A percentile compares a stretch with the other conserved stretches of the same genome.
These are phyloP conservation scores for Sapayoa aenigma DNA, from an alignment of 2,113 vertebrate species.

Conservation along the genomic window DNA sequence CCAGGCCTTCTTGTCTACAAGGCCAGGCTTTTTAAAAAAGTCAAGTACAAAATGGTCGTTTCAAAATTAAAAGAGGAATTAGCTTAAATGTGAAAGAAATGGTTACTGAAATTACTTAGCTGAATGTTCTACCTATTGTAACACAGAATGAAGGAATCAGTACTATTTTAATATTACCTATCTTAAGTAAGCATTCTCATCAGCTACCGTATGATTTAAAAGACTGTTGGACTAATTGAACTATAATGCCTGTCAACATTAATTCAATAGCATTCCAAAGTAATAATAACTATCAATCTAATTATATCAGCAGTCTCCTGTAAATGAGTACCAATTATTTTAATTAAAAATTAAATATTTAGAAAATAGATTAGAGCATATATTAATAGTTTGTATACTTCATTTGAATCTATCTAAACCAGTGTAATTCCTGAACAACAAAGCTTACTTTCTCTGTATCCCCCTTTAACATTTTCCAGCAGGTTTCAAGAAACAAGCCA, in stretches of 20 bases:
- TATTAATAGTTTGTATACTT: constrained; percentile 32
- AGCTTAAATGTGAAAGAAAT: background rate
- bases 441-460: background rate
- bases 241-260: constrained; percentile 23
- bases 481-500: background rate
- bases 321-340: constrained; percentile 52
- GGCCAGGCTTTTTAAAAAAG: background rate
- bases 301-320: constrained; percentile 45
- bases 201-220: background rate
- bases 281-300: constrained; percentile 61
- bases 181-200: background rate
- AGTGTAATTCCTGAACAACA: constrained; percentile 4
- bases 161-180: background rate
- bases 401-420: constrained; percentile 27
- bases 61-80: background rate
- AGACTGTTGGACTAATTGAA: constrained; percentile 8
- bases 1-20: background rate
- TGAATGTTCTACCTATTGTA: background rate
- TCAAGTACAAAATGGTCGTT: background rate
- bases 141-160: background rate
- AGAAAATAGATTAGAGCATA: constrained; percentile 43
- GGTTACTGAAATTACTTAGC: background rate
- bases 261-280: constrained; percentile 34
- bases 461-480: background rate
- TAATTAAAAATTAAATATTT: constrained; percentile 68